phyloP scores from a whole-genome alignment of 2,113 vertebrate genomes.

The Labrus mixtus region DNA sequence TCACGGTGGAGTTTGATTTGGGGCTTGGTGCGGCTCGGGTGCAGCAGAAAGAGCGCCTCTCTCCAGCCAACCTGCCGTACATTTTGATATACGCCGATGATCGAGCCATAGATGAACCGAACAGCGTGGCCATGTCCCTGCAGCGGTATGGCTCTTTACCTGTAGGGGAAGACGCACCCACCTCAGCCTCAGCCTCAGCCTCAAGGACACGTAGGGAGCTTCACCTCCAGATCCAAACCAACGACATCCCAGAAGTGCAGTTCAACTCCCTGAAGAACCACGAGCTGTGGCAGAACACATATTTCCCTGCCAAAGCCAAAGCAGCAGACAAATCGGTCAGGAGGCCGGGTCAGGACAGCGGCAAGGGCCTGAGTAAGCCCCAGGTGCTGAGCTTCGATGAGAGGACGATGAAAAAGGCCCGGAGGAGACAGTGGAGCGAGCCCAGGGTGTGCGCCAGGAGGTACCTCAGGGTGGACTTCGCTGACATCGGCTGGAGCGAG shows the following conservation, averaged over 20 bases:
- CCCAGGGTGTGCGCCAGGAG: conserved; percentile 91
- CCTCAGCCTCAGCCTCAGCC: conserved; percentile 62
- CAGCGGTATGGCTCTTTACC: conserved; percentile 92
- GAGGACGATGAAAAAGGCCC: conserved; percentile 95
- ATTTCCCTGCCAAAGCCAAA: conserved; percentile 88
- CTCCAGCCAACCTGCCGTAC: conserved; percentile 83
- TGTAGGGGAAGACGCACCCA: conserved; percentile 75
- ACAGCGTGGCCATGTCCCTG: conserved; percentile 91
- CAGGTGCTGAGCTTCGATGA: conserved; percentile 93
- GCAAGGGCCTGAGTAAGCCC: conserved; percentile 78
- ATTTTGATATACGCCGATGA: conserved; percentile 92
- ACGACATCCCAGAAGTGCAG: conserved; percentile 85
- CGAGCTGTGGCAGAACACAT: conserved; percentile 90
- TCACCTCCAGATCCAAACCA: conserved; percentile 84
- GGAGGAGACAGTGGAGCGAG: conserved; percentile 92
- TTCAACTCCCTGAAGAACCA: conserved; percentile 86
- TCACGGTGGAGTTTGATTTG: conserved; percentile 84
- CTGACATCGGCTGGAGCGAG: conserved; percentile 97
- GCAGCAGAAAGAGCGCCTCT: conserved; percentile 60
- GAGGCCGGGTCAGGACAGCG: conserved; percentile 81
- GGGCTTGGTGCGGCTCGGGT: conserved; percentile 42
- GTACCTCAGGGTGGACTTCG: conserved; percentile 95
- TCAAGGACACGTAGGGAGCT: conserved; percentile 87
- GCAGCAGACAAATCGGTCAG: conserved; percentile 77
- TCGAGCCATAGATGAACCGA: conserved; percentile 90